phyloP scores from a whole-genome alignment of 1,140 invertebrate species.

The Leptonema lineaticorne region DNA sequence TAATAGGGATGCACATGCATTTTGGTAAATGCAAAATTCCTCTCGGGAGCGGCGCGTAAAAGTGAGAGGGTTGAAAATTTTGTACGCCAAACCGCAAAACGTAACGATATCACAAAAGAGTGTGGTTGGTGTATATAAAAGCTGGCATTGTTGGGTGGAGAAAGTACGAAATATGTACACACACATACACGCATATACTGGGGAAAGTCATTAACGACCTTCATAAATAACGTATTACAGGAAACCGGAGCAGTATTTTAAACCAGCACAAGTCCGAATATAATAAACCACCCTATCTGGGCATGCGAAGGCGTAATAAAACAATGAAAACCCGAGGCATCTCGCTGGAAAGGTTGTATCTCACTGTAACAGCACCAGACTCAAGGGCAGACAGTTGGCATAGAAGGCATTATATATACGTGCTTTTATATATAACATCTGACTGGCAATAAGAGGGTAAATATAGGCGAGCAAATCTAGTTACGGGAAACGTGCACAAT shows the following conservation, averaged over 20 bases:
- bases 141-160: background rate
- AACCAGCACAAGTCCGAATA: constrained; percentile 15
- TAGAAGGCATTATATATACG: constrained; percentile 14
- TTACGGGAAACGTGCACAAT: constrained; percentile 8
- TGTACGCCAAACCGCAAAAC: background rate
- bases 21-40: background rate
- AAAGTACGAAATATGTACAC: background rate
- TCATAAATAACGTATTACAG: constrained; percentile 36
- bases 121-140: background rate
- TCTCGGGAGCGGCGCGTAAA: constrained; percentile 2
- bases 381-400: constrained; percentile 33
- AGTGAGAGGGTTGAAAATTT: background rate
- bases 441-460: constrained; percentile 15
- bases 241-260: constrained; percentile 23
- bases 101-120: background rate
- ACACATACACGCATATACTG: background rate
- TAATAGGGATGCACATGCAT: constrained; percentile 9
- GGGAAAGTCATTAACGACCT: constrained; percentile 27
- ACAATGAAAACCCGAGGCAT: constrained; percentile 16
- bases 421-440: too few relatives aligned
- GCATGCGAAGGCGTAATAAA: constrained; percentile 5
- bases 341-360: constrained; percentile 14
- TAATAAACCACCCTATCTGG: background rate
- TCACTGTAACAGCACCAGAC: constrained; percentile 16
- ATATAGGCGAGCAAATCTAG: constrained; percentile 22